A percentile compares a stretch with the other conserved stretches of the same genome.
phyloP scores from a whole-genome alignment of 2,888 invertebrate species.

The Stenurella melanura region DNA sequence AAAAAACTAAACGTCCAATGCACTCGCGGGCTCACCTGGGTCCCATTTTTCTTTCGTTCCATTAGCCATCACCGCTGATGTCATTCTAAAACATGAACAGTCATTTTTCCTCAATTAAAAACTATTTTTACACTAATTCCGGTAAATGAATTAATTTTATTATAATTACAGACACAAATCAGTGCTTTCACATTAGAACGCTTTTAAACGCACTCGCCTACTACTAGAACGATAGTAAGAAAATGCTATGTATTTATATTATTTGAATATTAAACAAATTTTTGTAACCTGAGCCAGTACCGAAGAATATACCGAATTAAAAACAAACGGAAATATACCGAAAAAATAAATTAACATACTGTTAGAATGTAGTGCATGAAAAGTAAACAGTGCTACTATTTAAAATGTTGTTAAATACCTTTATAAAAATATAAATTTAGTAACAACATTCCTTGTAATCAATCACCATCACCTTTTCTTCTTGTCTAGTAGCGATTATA shows the following conservation, averaged over 20 bases:
- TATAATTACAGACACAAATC: constrained; percentile 46
- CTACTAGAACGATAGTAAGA: constrained; percentile 11
- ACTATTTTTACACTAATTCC: constrained; percentile 26
- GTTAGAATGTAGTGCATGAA: not conserved
- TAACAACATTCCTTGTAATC: constrained; percentile 38
- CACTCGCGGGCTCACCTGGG: constrained; percentile 74
- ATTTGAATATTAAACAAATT: constrained; percentile 37
- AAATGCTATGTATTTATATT: constrained; percentile 21
- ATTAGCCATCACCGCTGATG: constrained; percentile 78
- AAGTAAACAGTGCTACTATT: not conserved
- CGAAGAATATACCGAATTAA: constrained; percentile 5
- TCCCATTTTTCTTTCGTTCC: constrained; percentile 76
- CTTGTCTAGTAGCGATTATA: not conserved
- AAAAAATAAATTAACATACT: not conserved
- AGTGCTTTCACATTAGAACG: constrained; percentile 9
- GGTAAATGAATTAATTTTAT: constrained; percentile 31
- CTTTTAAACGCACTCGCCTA: not conserved
- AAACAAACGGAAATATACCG: not conserved
- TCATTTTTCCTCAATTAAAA: constrained; percentile 28
- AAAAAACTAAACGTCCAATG: constrained; percentile 46
- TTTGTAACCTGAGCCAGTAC: constrained; percentile 34
- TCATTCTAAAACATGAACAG: constrained; percentile 72
- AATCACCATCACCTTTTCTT: constrained; percentile 20
- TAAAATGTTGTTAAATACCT: constrained; percentile 25
- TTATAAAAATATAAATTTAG: constrained; percentile 41